A percentile compares a stretch with the other conserved stretches of the same genome.
Conservation (phyloP, 2,113 vertebrate genomes). For the Petroica traversi region DNA sequence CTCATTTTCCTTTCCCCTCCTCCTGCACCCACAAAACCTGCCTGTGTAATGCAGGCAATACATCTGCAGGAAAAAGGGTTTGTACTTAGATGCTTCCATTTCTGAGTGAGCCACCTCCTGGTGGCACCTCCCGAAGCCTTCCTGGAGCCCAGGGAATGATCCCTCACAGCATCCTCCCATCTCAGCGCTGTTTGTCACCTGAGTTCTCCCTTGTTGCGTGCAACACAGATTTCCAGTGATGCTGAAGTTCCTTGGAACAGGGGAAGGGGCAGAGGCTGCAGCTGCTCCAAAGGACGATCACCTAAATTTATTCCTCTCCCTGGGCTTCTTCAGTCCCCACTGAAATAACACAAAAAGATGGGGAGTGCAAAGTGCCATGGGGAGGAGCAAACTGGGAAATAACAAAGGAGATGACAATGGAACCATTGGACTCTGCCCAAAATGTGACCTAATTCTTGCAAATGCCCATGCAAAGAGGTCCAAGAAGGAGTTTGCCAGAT, state of each 20-base stretch:
- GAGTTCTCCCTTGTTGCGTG: fast-evolving
- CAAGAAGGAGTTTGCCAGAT: background rate
- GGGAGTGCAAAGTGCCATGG: background rate
- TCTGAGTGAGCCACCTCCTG: background rate
- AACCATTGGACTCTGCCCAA: background rate
- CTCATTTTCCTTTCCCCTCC: fast-evolving
- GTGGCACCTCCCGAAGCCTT: background rate
- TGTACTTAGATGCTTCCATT: background rate
- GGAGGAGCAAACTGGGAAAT: background rate
- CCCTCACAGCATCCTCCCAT: background rate
- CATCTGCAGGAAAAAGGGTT: background rate
- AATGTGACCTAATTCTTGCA: background rate
- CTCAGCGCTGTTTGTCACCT: background rate
- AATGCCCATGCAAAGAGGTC: fast-evolving
- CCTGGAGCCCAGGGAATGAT: background rate
- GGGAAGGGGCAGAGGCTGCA: background rate
- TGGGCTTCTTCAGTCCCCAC: background rate
- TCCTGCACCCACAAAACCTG: background rate
- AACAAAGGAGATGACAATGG: background rate
- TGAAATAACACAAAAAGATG: fast-evolving
- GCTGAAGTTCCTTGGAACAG: background rate
- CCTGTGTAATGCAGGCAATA: background rate
- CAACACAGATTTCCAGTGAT: background rate
- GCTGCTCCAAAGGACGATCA: background rate
- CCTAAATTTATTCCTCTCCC: background rate